A percentile compares a stretch with the other conserved stretches of the same genome.
These are phyloP conservation scores for Orycteropus afer DNA, from an alignment of 2,113 vertebrate species.

Conservation along the genomic window DNA sequence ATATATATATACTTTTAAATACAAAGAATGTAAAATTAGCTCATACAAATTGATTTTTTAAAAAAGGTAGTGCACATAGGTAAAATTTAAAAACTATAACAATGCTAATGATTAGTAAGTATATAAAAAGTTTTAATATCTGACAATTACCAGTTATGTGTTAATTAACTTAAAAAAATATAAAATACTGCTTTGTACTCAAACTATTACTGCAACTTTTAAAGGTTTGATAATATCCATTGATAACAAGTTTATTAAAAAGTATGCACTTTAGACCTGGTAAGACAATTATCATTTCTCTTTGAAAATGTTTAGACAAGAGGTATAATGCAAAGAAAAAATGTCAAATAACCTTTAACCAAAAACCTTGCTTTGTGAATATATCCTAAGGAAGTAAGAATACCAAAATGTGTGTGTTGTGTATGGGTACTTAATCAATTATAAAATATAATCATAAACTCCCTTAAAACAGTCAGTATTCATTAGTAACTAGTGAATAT, in stretches of 20 bases:
- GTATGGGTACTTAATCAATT: background rate
- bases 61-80: background rate
- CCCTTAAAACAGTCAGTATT: background rate
- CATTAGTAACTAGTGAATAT: background rate
- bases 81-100: background rate
- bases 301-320: background rate
- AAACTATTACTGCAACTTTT: background rate
- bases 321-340: background rate
- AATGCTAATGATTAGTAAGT: background rate
- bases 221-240: background rate
- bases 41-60: background rate
- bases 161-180: background rate
- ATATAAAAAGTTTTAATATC: background rate
- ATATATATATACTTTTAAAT: background rate
- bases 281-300: background rate
- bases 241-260: background rate
- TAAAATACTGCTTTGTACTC: too few species aligned
- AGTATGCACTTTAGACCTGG: fast-evolving
- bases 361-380: background rate
- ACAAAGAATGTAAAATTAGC: background rate
- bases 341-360: background rate
- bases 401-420: background rate
- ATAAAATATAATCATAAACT: background rate
- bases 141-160: background rate
- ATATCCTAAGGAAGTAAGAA: background rate